Conservation (phyloP, 2,113 vertebrate species). For the Pteruthius melanotis region DNA sequence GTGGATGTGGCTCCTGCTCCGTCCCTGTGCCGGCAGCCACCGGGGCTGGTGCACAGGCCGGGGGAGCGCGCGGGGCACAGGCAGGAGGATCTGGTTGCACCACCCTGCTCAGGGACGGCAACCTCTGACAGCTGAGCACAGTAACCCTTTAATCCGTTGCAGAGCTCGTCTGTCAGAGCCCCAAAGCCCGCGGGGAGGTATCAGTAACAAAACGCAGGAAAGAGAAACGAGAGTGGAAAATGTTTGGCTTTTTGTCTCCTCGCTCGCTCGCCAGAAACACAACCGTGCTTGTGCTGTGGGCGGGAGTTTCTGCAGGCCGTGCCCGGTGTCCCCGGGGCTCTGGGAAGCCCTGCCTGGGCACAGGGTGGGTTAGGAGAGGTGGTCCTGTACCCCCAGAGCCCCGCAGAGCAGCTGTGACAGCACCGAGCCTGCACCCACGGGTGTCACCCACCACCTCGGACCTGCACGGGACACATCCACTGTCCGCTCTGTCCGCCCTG, state of each 20-base stretch:
- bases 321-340: neutral
- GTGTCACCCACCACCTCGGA: neutral
- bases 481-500: neutral
- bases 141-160: conserved; percentile 64
- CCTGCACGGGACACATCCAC: neutral
- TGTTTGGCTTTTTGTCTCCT: conserved; percentile 59
- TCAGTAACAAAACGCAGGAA: conserved; percentile 59
- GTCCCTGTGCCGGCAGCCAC: neutral
- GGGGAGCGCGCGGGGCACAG: neutral
- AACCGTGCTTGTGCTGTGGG: neutral
- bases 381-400: fast-evolving
- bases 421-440: fast-evolving
- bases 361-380: neutral
- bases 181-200: conserved; percentile 54
- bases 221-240: conserved; percentile 63
- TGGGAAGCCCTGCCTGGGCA: fast-evolving
- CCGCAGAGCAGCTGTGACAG: fast-evolving
- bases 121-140: conserved; percentile 64
- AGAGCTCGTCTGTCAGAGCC: conserved; percentile 65
- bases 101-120: neutral
- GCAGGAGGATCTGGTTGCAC: conserved; percentile 19
- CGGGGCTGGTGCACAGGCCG: neutral
- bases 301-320: neutral
- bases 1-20: neutral
- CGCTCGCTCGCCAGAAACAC: neutral